Base-by-base conservation (phyloP, 2,797 vertebrate species). In the Mus spretus region DNA sequence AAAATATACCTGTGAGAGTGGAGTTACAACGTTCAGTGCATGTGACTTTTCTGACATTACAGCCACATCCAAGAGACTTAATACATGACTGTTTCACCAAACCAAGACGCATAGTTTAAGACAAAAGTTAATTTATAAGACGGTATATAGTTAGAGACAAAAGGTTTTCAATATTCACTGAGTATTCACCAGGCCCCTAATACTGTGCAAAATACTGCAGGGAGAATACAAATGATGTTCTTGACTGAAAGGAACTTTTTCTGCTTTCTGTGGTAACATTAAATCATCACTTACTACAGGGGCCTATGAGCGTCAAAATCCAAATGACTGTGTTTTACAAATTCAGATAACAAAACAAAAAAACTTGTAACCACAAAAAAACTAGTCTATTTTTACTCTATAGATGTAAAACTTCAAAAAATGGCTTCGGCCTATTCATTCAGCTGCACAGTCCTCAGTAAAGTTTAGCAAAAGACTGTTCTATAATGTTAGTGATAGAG, bases 401-500 rank as follows among this genome's bases (percentile, higher is more conserved):
- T 26, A 89, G 28, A 31, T 79, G 15, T 93, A 91, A 83, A 90
- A 70, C 61, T 93, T 47, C 86, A 88, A 72, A 92, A 94, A 89
- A 95, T 15, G 50, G 59, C 55, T 96, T 31, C 50, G 59, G 37
- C 12, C 81, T 81, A 91, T 57, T 94, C 55, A 91, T 34, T 77
- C 91, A 96, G 92, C 82, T 90, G 37, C 84, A 93, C 0, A 93
- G 65, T 90, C 31, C 65, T 83, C 28, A 91, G 77, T 44, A 93
- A 96, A 94, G 95, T 90, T 90, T 91, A 34, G 95, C 81, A 22
- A 82, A 85, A 59, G 81, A 59, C 20, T 67, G 72, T 63, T 95
- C 91, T 95, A 87, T 57, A 89, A 4, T 90, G 40, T 34, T 44
- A 93, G 87, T 87, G 93, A 94, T 72, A 97, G 90, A 95, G 77